Evolutionary conservation across 2,797 vertebrate species (phyloP).

Genomic region (Platalea minor): DNA sequence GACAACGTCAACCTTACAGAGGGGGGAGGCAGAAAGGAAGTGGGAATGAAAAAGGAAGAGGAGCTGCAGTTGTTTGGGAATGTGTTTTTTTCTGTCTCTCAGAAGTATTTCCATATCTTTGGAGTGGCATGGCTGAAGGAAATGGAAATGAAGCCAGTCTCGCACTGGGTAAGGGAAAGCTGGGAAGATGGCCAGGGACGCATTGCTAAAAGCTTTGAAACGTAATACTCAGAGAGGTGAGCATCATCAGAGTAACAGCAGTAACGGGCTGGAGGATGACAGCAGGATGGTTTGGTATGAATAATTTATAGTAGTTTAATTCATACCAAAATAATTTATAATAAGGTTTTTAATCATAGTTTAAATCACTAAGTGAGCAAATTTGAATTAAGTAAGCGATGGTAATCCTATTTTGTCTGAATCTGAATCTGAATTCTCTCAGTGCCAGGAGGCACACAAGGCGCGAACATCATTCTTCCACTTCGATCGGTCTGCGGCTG

Average conservation of each 20-base stretch:
- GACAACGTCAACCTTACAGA: neutral
- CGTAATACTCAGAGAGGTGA: neutral
- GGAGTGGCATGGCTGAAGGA: neutral
- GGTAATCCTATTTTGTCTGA: neutral
- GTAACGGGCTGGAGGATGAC: neutral
- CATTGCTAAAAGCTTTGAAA: neutral
- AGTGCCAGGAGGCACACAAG: too few relatives aligned
- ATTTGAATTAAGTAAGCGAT: neutral
- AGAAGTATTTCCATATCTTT: neutral
- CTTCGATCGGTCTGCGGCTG: too few relatives aligned
- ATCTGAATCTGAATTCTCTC: too few relatives aligned
- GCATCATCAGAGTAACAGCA: neutral
- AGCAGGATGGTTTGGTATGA: neutral
- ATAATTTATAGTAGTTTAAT: neutral
- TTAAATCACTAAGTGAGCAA: neutral
- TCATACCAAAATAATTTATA: neutral
- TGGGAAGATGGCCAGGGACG: neutral
- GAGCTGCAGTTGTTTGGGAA: neutral
- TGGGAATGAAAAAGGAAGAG: neutral
- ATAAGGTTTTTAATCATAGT: neutral
- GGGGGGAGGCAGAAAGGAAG: neutral
- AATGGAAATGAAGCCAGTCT: neutral
- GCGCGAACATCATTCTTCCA: too few relatives aligned
- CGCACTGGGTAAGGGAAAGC: neutral
- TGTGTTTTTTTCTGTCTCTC: neutral